Base-by-base conservation (phyloP, 2,888 invertebrate species). In the Isoperla grammatica region DNA sequence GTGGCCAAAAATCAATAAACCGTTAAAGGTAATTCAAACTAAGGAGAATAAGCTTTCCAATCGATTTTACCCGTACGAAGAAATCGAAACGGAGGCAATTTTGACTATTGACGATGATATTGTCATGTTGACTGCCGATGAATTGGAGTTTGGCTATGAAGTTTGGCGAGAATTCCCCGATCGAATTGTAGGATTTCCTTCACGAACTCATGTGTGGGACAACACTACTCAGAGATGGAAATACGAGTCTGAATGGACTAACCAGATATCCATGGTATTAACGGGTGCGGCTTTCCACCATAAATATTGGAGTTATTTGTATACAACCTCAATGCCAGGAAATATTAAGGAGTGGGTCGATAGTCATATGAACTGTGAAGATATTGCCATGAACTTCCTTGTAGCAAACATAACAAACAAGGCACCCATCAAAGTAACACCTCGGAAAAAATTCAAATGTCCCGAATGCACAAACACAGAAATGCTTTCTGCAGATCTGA, bases 91-190 rank as follows among this genome's bases (percentile, higher is more conserved):
- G 0, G 96, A 97, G 76, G 95, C 95, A 53, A 88, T 97, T 67
- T 77, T 97, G 68, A 92, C 95, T 2, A 88, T 97, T 64, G 96
- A 97, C 72, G 96, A 97, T 74, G 96, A 96, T 71, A 96, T 96
- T 67, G 83, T 92, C 22, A 96, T 96, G 95, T 75, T 96, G 66
- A 96, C 95, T 20, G 85, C 92, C 0, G 96, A 97, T 75, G 97
- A 97, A 77, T 78, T 97, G 62, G 95, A 97, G 76, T 97, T 97
- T 78, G 96, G 92, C 74, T 94, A 79, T 78, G 84, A 83, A 75
- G 95, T 95, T 43, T 97, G 96, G 97, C 81, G 95, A 61, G 96
- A 97, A 78, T 95, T 95, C 77, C 93, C 96, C 1, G 96, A 96
- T 73, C 81, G 96, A 59, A 90, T 97, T 67, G 95, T 97, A 62